Evolutionary conservation across 2,888 invertebrate species (phyloP), one percentile per base, ranked within the genome.

Genomic region (Acronicta aceris): DNA sequence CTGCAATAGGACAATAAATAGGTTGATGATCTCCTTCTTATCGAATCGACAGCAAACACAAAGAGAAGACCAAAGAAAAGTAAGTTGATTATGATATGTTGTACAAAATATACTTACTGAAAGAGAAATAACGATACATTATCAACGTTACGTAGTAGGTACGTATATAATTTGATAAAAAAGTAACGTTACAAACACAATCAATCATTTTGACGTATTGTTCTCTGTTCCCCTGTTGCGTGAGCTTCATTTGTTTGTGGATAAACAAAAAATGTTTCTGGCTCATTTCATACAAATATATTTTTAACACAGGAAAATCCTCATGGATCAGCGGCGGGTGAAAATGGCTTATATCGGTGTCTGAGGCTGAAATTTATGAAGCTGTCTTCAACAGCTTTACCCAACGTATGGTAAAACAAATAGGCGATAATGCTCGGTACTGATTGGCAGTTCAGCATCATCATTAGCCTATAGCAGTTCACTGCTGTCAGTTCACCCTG

Each of bases 151-250:
- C 50, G 43, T 15, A 33, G 38, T 38, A 36, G 45, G 21, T n/a
- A n/a, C n/a, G n/a, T 12, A 65, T 6, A 65, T 51, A 38, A 45
- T 49, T 33, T 17, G 33, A 38, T 27, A 49, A 59, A 67, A 72
- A 59, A 54, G 47, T 25, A 41, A 42, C 38, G 45, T 74, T 59
- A 66, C 51, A 61, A 27, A 74, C 12, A 57, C 38, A 48, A 74
- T 75, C 74, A 71, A 71, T 74, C 74, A 74, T 46, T 59, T 62
- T 75, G 71, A 74, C 50, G 50, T 52, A 71, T 62, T 62, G 64
- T 71, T 60, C 61, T 64, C 45, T 43, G 58, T 50, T 50, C 48
- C 40, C 25, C 25, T 51, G 40, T 38, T 58, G 59, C 40, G 36
- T 43, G n/a, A 15, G 27, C 38, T 30, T 10, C 33, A 43, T 43